Percentiles rank a stretch among this genome's conserved stretches.
Conservation (phyloP, 2,113 vertebrate species). For the Gymnorhina tibicen region DNA sequence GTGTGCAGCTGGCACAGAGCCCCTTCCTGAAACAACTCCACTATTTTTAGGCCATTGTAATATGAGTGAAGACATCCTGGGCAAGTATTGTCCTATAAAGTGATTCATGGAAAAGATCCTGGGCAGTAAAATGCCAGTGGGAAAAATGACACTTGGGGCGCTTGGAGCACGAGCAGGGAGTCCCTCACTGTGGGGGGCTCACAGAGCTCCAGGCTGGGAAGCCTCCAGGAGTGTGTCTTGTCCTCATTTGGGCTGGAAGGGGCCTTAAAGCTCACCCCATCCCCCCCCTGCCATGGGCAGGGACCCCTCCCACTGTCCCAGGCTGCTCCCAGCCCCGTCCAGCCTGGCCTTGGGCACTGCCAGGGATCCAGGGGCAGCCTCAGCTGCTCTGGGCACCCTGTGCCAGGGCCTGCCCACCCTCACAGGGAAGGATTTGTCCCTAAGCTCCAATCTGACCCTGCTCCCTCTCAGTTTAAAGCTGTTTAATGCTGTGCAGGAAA, state of each 20-base stretch:
- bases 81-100: not conserved
- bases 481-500: not conserved
- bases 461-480: not conserved
- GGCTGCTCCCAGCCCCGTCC: not conserved
- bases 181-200: not conserved
- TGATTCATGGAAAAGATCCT: not conserved
- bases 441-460: not conserved
- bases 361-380: not conserved
- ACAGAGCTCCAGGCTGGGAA: not conserved
- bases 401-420: not conserved
- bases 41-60: slow-evolving; percentile 36
- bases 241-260: not conserved
- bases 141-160: not conserved
- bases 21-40: not conserved
- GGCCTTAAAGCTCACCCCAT: rapidly evolving
- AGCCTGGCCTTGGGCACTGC: not conserved
- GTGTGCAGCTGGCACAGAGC: not conserved
- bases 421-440: not conserved
- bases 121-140: not conserved
- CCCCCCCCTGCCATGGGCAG: not conserved
- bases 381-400: not conserved
- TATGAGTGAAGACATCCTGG: not conserved
- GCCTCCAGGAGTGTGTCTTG: rapidly evolving
- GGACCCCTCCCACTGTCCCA: not conserved
- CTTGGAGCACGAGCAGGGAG: not conserved